Evolutionary conservation across 2,888 invertebrate genomes (phyloP).

Genomic region (Villa cingulata): DNA sequence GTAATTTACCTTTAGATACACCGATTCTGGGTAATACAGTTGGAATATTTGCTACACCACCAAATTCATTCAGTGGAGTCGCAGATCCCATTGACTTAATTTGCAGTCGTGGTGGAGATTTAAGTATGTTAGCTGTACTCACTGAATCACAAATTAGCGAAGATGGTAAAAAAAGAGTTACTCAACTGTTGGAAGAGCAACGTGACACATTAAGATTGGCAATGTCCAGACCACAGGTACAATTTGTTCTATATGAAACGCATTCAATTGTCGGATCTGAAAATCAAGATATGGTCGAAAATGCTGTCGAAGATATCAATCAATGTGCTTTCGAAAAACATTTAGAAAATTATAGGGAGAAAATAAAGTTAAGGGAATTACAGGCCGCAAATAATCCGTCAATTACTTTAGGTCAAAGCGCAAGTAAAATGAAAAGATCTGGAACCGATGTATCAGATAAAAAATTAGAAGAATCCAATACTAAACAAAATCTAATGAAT

Average conservation of each 20-base stretch:
- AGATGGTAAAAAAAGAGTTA: slow-evolving; percentile 46
- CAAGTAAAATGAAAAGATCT: slow-evolving; percentile 22
- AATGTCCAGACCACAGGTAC: slow-evolving; percentile 69
- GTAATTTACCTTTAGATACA: slow-evolving; percentile 39
- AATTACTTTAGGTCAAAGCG: slow-evolving; percentile 20
- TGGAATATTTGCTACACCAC: slow-evolving; percentile 58
- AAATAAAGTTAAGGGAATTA: slow-evolving; percentile 26
- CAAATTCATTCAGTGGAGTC: slow-evolving; percentile 68
- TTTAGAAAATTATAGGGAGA: slow-evolving; percentile 33
- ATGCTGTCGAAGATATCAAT: slow-evolving; percentile 56
- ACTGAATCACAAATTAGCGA: slow-evolving; percentile 54
- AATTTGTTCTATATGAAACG: slow-evolving; percentile 67
- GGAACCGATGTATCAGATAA: background rate
- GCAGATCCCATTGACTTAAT: slow-evolving; percentile 67
- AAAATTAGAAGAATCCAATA: background rate
- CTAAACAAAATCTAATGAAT: background rate
- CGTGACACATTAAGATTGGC: slow-evolving; percentile 56
- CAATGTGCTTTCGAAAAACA: slow-evolving; percentile 55
- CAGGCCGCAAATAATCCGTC: slow-evolving; percentile 29
- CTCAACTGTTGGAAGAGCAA: slow-evolving; percentile 59
- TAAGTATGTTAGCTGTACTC: slow-evolving; percentile 57
- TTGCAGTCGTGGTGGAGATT: slow-evolving; percentile 65
- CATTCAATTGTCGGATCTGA: slow-evolving; percentile 64
- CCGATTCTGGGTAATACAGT: slow-evolving; percentile 46
- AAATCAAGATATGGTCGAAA: slow-evolving; percentile 57